These are phyloP conservation scores for Oryzias melastigma DNA, from an alignment of 2,113 vertebrate species.

Conservation along the genomic window DNA sequence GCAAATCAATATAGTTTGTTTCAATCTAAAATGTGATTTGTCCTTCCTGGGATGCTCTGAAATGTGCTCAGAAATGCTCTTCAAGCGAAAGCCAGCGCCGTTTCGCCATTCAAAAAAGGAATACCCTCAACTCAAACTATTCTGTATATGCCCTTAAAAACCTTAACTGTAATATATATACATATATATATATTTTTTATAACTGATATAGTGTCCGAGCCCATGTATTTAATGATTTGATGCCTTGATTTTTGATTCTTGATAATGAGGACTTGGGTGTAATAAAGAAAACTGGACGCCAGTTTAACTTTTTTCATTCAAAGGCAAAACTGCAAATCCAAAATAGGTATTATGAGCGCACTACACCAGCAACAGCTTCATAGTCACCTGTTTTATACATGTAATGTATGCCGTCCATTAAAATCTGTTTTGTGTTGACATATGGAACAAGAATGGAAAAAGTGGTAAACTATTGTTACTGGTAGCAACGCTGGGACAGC, in stretches of 20 bases:
- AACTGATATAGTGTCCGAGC: constrained; percentile 70
- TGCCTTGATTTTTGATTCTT: constrained; percentile 47
- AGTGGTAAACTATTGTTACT: constrained; percentile 2
- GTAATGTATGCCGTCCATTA: constrained; percentile 13
- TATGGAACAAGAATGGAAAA: constrained; percentile 18
- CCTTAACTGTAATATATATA: constrained; percentile 74
- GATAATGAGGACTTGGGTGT: constrained; percentile 30
- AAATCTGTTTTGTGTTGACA: constrained; percentile 3
- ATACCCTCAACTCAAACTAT: constrained; percentile 64
- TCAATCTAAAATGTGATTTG: constrained; percentile 46
- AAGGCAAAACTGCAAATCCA: constrained; percentile 19
- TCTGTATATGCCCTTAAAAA: constrained; percentile 67
- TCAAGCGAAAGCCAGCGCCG: constrained; percentile 49
- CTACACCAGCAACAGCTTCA: constrained; percentile 60
- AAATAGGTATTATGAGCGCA: constrained; percentile 21
- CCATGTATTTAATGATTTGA: constrained; percentile 68
- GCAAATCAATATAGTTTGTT: constrained; percentile 46
- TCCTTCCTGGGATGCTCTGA: constrained; percentile 39
- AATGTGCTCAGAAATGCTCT: constrained; percentile 38
- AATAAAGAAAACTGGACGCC: constrained; percentile 16
- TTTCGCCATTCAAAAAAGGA: constrained; percentile 54
- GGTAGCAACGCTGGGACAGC: constrained; percentile 34
- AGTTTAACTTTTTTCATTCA: constrained; percentile 15
- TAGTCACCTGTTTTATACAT: constrained; percentile 30
- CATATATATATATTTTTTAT: constrained; percentile 80